Evolutionary conservation across 2,888 invertebrate genomes (phyloP).

Genomic region (Ennomos fuscantarius): DNA sequence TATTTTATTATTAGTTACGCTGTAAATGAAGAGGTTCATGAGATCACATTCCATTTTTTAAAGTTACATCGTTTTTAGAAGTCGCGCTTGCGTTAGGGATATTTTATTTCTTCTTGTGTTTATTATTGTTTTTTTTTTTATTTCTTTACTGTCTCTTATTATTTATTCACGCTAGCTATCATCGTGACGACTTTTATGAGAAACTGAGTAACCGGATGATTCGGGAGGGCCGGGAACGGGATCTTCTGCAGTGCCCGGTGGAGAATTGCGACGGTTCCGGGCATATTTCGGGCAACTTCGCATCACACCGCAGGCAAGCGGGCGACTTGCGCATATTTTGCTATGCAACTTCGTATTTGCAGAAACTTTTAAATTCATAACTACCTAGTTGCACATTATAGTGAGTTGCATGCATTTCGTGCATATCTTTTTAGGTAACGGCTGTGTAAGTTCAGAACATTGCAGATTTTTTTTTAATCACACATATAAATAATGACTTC

Average conservation of each 20-base stretch:
- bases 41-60: slow-evolving; percentile 43
- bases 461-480: slow-evolving; percentile 1
- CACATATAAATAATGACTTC: no score
- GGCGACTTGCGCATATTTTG: slow-evolving; percentile 57
- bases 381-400: slow-evolving; percentile 4
- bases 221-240: slow-evolving; percentile 90
- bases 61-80: neutral
- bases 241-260: slow-evolving; percentile 92
- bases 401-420: slow-evolving; percentile 24
- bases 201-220: slow-evolving; percentile 83
- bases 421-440: slow-evolving; percentile 24
- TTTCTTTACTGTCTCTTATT: slow-evolving; percentile 26
- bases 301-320: slow-evolving; percentile 94
- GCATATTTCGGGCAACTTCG: slow-evolving; percentile 95
- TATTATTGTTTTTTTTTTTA: slow-evolving; percentile 38
- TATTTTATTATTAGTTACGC: slow-evolving; percentile 40
- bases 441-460: slow-evolving; percentile 31
- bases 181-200: slow-evolving; percentile 73
- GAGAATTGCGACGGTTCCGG: slow-evolving; percentile 93
- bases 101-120: slow-evolving; percentile 39
- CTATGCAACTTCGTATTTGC: slow-evolving; percentile 61
- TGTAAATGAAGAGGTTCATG: slow-evolving; percentile 52
- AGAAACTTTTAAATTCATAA: slow-evolving; percentile 38
- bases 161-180: slow-evolving; percentile 70
- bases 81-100: slow-evolving; percentile 20